Conservation (phyloP, 2,113 vertebrate genomes). For the Chaetura pelagica region DNA sequence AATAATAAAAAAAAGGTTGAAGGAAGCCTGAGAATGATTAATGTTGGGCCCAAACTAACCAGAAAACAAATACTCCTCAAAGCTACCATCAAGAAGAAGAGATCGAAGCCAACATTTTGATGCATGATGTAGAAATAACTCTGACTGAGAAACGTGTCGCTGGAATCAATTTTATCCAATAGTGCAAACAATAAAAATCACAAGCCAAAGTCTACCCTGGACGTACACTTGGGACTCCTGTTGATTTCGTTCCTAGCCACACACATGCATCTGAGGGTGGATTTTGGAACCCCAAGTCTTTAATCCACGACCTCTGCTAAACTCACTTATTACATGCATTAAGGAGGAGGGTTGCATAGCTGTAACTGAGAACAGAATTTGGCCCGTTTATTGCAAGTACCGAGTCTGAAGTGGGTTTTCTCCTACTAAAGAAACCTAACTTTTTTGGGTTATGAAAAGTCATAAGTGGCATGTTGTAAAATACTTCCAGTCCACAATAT, state of each 20-base stretch:
- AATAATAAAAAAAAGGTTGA: conserved; percentile 21
- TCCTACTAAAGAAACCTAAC: not conserved
- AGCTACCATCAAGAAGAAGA: conserved; percentile 49
- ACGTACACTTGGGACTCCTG: not conserved
- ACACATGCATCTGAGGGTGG: conserved; percentile 24
- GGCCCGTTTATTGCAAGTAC: not conserved
- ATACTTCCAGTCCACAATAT: conserved; percentile 52
- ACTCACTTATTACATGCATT: not conserved
- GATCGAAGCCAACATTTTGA: conserved; percentile 60
- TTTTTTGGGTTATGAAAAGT: conserved; percentile 56
- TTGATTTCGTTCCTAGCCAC: conserved; percentile 52
- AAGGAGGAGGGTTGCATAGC: not conserved
- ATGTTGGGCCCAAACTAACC: conserved; percentile 29
- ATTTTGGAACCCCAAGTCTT: conserved; percentile 43
- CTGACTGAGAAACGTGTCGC: not conserved
- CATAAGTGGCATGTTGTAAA: conserved; percentile 27
- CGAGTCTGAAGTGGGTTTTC: conserved; percentile 42
- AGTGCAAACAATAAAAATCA: conserved; percentile 48
- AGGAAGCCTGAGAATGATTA: conserved; percentile 61
- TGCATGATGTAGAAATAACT: conserved; percentile 49
- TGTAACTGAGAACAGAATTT: conserved; percentile 34
- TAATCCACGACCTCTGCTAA: not conserved
- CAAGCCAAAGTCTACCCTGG: conserved; percentile 16
- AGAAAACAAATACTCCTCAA: conserved; percentile 57
- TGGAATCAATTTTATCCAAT: conserved; percentile 62